Conservation (phyloP, 2,888 invertebrate genomes). For the Zygogramma bicolorata region DNA sequence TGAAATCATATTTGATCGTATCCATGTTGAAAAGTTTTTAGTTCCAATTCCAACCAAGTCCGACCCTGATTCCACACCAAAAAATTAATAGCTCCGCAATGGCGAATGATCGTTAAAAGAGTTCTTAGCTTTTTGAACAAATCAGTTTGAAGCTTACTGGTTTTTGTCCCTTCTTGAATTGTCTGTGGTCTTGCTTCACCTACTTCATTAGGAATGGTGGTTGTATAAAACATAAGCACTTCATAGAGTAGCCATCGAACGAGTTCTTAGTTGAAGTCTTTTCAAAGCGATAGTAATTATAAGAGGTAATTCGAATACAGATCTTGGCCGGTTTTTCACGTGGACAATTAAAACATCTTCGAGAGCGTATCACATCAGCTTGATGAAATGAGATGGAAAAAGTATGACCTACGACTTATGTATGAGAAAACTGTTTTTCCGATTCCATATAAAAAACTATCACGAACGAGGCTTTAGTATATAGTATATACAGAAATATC, state of each 20-base stretch:
- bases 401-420: too few species aligned
- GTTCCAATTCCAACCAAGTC: background rate
- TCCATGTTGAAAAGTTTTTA: background rate
- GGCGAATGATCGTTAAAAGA: conserved; percentile 48
- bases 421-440: too few species aligned
- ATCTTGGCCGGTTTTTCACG: background rate
- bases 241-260: background rate
- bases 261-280: background rate
- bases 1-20: background rate
- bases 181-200: conserved; percentile 21
- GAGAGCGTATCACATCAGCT: too few species aligned
- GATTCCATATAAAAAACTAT: too few species aligned
- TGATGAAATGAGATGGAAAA: too few species aligned
- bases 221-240: background rate
- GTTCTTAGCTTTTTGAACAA: conserved; percentile 50
- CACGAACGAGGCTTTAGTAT: too few species aligned
- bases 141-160: conserved; percentile 38
- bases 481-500: too few species aligned
- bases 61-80: conserved; percentile 10
- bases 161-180: background rate
- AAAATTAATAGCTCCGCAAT: conserved; percentile 53
- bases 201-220: conserved; percentile 7
- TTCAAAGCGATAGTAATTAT: background rate
- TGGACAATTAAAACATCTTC: background rate
- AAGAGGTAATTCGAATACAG: background rate